A percentile compares a stretch with the other conserved stretches of the same genome.
These are phyloP conservation scores for Pagrus major DNA, from an alignment of 2,113 vertebrate genomes.

Conservation along the genomic window DNA sequence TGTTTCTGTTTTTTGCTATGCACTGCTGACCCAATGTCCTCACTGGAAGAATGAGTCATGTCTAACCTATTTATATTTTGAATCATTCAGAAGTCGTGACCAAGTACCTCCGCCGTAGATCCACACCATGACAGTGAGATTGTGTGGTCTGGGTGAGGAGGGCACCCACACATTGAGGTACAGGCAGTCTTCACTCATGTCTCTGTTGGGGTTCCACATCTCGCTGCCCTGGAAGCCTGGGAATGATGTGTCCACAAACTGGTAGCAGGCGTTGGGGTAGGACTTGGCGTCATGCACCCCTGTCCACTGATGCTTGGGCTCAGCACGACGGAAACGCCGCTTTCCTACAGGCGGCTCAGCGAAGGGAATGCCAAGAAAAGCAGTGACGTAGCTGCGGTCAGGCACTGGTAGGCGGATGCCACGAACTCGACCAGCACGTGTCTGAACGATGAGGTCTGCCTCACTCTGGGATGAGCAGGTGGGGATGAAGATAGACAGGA, in stretches of 20 bases:
- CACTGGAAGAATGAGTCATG: neutral
- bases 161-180: slow-evolving; percentile 94
- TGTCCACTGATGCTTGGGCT: slow-evolving; percentile 86
- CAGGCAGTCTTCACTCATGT: slow-evolving; percentile 93
- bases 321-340: slow-evolving; percentile 87
- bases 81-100: neutral
- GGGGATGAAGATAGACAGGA: slow-evolving; percentile 63
- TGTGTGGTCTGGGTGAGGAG: slow-evolving; percentile 80
- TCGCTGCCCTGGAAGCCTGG: slow-evolving; percentile 91
- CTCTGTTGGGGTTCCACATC: slow-evolving; percentile 96
- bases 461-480: slow-evolving; percentile 77
- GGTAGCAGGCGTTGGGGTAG: slow-evolving; percentile 89
- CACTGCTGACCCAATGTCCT: neutral
- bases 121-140: slow-evolving; percentile 91
- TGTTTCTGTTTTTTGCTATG: neutral
- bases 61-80: slow-evolving; percentile 12
- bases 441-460: slow-evolving; percentile 83
- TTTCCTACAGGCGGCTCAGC: slow-evolving; percentile 88
- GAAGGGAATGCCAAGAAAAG: slow-evolving; percentile 92
- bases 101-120: slow-evolving; percentile 91
- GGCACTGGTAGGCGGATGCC: slow-evolving; percentile 82
- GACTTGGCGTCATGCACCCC: slow-evolving; percentile 81
- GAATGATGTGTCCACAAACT: slow-evolving; percentile 88
- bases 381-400: slow-evolving; percentile 80
- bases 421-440: slow-evolving; percentile 82